Conservation (phyloP, 2,888 invertebrate genomes). For the Epinotia bilunana region DNA sequence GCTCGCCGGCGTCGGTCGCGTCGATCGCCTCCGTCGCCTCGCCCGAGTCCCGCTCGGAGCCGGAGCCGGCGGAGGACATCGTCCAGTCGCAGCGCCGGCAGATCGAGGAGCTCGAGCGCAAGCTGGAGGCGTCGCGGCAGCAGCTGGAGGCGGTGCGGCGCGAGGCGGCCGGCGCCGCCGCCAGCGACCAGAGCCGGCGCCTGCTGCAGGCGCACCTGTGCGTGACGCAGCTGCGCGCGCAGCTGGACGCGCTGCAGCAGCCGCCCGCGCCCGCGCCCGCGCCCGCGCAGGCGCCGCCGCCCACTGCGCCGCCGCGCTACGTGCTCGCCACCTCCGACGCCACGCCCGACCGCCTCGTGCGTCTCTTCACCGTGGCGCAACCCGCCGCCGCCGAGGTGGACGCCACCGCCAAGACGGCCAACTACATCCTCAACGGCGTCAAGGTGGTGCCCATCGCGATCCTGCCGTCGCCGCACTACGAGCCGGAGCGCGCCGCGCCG, state of each 20-base stretch:
- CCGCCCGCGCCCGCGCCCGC: constrained; percentile 60
- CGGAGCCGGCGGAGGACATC: constrained; percentile 87
- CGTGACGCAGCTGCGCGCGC: constrained; percentile 83
- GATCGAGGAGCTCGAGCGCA: constrained; percentile 94
- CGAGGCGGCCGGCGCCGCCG: constrained; percentile 81
- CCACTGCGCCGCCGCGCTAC: constrained; percentile 73
- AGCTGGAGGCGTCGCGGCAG: constrained; percentile 90
- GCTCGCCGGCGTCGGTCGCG: constrained; percentile 69
- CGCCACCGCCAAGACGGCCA: constrained; percentile 61
- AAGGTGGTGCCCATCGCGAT: constrained; percentile 81
- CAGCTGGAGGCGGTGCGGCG: constrained; percentile 89
- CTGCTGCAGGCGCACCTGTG: constrained; percentile 87
- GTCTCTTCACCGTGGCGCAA: constrained; percentile 70
- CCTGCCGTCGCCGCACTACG: constrained; percentile 75
- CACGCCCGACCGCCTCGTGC: constrained; percentile 65
- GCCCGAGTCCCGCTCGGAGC: constrained; percentile 66
- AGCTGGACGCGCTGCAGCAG: constrained; percentile 86
- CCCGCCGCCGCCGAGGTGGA: constrained; percentile 55
- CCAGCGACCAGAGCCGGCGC: constrained; percentile 76
- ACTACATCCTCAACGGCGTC: constrained; percentile 87
- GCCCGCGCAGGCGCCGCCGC: constrained; percentile 52
- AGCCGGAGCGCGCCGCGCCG: constrained; percentile 66
- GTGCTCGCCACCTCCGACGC: constrained; percentile 63
- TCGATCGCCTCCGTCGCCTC: constrained; percentile 65
- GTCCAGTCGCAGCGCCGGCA: constrained; percentile 92